Base-by-base conservation (phyloP, 1,140 invertebrate species). In the Diabrotica undecimpunctata region DNA sequence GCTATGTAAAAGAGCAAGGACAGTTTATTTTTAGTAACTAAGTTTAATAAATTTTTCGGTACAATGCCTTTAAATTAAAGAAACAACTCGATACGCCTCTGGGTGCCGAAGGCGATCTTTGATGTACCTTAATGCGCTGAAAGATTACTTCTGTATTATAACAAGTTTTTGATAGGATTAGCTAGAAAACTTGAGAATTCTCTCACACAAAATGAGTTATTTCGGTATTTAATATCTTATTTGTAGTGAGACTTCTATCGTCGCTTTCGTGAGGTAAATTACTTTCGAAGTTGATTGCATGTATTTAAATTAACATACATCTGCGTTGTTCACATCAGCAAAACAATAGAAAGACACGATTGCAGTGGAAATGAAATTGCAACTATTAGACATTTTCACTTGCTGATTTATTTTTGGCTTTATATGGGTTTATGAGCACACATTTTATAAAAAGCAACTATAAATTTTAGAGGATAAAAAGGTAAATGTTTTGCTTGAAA, bases 81-180 rank as follows among this genome's bases (percentile, higher is more conserved):
- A 25, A 25, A 25, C 25, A 25, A 25, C 25, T 25, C 25, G 25
- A 25, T 25, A 25, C 25, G 25, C 25, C 25, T 4, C 25, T 25
- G 25, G 25, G 25, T 25, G 67, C 64, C 66, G 64, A 65, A 57
- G 67, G 67, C 67, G 59, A 71, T 67, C 65, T 72, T 72, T 72
- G 70, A 71, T 72, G 63, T 67, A 69, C 70, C 62, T 65, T 66
- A 66, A 70, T 71, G 54, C 65, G 60, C 62, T 66, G 71, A 71
- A 69, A 73, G 72, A 73, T 73, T 71, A 73, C 68, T 71, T 72
- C 72, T 70, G 70, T 73, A 71, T 73, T 70, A 73, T 73, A 73
- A 73, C 72, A 73, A 72, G 67, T 73, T 73, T 73, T 71, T 73
- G 68, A 73, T 72, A 67, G 66, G 70, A 70, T 73, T 73, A 73